Base-by-base conservation (phyloP, 2,113 vertebrate species). In the Thamnophis sirtalis region DNA sequence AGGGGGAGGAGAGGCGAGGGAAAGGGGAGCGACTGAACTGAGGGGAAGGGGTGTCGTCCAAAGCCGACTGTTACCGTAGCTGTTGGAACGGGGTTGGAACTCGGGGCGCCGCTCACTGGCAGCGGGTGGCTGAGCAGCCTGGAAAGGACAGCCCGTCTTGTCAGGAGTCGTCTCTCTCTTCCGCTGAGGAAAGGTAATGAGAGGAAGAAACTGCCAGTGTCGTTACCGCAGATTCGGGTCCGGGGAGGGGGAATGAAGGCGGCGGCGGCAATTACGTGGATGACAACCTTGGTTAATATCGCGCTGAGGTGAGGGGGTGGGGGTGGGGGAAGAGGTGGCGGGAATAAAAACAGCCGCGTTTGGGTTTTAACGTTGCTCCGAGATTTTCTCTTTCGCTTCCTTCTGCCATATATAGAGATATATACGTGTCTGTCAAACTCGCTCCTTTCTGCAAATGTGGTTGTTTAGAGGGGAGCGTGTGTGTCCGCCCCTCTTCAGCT, bases 1-100 rank as follows among this genome's bases (percentile, higher is more conserved):
- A 96, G 0, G 21, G 93, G 96, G 13, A 3, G 13, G 86, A 94
- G 94, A 50, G 90, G 93, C 95, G 96, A 89, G 89, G 73, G 13
- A 87, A 85, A 94, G 94, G 91, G 93, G 92, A 93, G 91, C 93
- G 94, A 92, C 92, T 43, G 96, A 92, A 92, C 93, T 53, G 92
- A 92, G 56, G 63, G 91, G 84, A 87, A 55, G 73, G 86, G 60
- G 96, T 95, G 94, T 96, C 96, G 96, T 96, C 95, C 90, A 26
- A 95, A 89, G 95, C 95, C 73, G 89, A 94, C 94, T 92, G 89
- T 85, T 91, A 90, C 89, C 53, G 95, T 55, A 88, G 94, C 60
- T 86, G 80, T 91, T 21, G 89, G 73, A 85, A 84, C 26, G 89
- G 84, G 91, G 49, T 86, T 92, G 86, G 88, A 58, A 60, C 93